Evolutionary conservation across 2,113 vertebrate species (phyloP).

Genomic region (Podiceps cristatus): DNA sequence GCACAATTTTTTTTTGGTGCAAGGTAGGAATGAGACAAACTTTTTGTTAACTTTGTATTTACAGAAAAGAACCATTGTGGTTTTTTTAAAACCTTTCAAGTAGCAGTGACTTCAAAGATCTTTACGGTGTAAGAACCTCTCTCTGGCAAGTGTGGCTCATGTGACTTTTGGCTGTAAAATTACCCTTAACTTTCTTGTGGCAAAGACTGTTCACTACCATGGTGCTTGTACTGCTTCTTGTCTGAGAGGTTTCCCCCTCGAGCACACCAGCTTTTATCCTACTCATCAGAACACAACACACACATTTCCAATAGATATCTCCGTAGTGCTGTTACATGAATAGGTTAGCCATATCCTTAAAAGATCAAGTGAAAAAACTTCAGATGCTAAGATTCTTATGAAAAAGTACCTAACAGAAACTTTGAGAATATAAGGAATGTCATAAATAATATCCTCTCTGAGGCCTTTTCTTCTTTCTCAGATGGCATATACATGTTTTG

Average conservation of each 20-base stretch:
- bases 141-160: background rate
- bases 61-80: background rate
- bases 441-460: background rate
- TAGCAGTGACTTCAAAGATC: background rate
- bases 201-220: background rate
- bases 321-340: background rate
- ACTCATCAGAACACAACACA: background rate
- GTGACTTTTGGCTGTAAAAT: background rate
- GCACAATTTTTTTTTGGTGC: background rate
- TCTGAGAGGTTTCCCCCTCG: background rate
- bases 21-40: background rate
- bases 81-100: background rate
- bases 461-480: background rate
- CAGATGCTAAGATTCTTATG: background rate
- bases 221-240: background rate
- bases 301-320: background rate
- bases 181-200: background rate
- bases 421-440: background rate
- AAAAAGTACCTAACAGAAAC: background rate
- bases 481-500: background rate
- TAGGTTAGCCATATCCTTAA: background rate
- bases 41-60: background rate
- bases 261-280: background rate
- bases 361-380: background rate
- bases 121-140: background rate